Evolutionary conservation across 2,113 vertebrate genomes (phyloP), one percentile per base, ranked within the genome.

Genomic region (Cinclus cinclus): DNA sequence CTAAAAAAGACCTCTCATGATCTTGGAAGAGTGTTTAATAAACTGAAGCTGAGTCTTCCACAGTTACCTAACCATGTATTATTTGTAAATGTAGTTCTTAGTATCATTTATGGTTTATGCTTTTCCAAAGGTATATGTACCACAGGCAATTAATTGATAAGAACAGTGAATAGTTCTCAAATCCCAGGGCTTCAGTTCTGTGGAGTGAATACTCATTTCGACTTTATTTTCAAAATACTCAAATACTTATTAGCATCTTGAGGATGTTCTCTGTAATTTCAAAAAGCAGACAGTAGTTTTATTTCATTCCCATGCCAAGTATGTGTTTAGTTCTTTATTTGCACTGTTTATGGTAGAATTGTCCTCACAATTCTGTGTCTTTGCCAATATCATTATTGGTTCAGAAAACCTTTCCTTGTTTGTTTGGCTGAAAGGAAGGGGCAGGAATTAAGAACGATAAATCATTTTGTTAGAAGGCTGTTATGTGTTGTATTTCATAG

Each of bases 381-480:
- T 87, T 87, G 84, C 81, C 78, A 91, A 16, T 91, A 89, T 94
- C 87, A 65, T 73, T 79, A 94, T 84, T 92, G 84, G 35, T 94
- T 91, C 65, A 94, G 67, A 65, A 83, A 94, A 56, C 13, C n/a
- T 89, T 96, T 93, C 86, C 73, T 83, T 95, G 35, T 91, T 92
- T 69, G 28, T 83, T 81, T 68, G 64, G 37, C 47, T 94, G 65
- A 95, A 90, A 93, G 76, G 52, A 96, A 90, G 24, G 31, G 39
- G 41, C 52, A 90, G 64, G 60, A 89, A 87, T 87, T 83, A 82
- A 92, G 64, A 69, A 47, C 5, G 7, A 37, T 94, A 90, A 90
- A 81, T 91, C 68, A 49, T 75, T 83, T 81, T 89, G 37, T 86
- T 86, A 63, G 47, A 89, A 69, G 39, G 24, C 30, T 83, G 28